Evolutionary conservation across 2,888 invertebrate species (phyloP), one percentile per base, ranked within the genome.

Genomic region (Ormyrus rosae): DNA sequence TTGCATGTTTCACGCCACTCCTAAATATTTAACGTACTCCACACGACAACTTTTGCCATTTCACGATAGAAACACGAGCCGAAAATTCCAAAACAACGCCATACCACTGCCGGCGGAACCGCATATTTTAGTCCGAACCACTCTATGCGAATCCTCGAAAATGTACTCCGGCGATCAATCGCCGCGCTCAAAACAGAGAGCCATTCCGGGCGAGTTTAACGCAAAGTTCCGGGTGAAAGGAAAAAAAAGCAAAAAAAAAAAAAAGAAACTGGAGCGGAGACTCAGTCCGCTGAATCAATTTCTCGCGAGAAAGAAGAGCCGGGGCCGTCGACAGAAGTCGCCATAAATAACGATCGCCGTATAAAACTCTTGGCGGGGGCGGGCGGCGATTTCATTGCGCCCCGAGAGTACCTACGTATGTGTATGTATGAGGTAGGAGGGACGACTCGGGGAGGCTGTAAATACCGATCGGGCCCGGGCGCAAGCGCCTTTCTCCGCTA

Each of bases 311-410:
- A 45, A 45, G 61, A 61, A 61, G 45, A 61, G 45, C 45, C 45
- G 61, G 11, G 61, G 11, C 46, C 46, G 11, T n/a, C 11, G 63
- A 63, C 63, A 48, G 45, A 63, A 46, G 45, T 10, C 46, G n/a
- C 46, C 46, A 63, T 63, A 63, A 63, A 63, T 48, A 63, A 63
- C 46, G 61, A 61, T 61, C 61, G 45, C 46, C 61, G 61, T 53
- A 10, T 53, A 7, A 9, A 7, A 7, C 9, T 9, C 7, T 10
- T 34, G 10, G 19, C 45, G 48, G 34, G 34, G 34, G 34, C 34
- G 34, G 19, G 19, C 34, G 34, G 4, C 34, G 34, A 34, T 34
- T 34, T 34, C 34, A 34, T 34, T 34, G 34, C 34, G 34, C 34
- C 3, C 34, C 34, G 34, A 34, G 34, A 34, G 34, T 34, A 34